Percentiles rank a stretch among this genome's conserved stretches.
Conservation (phyloP, 2,888 invertebrate genomes). For the Ichneumon xanthorius region DNA sequence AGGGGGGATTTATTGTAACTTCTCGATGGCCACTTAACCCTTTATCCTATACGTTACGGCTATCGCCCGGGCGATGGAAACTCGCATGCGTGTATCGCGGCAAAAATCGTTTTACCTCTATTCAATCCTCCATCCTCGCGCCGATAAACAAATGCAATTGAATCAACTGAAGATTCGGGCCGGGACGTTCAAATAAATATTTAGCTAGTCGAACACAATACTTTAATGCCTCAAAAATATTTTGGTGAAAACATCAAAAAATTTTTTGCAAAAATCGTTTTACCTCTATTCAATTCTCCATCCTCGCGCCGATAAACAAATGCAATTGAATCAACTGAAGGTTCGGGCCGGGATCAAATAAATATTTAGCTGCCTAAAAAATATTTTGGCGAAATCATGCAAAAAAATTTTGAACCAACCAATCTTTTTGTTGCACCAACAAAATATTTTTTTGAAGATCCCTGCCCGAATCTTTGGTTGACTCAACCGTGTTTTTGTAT, state of each 20-base stretch:
- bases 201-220: too few relatives aligned
- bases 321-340: too few relatives aligned
- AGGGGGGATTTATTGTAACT: slow-evolving; percentile 52
- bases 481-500: background rate
- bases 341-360: too few relatives aligned
- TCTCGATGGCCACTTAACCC: slow-evolving; percentile 60
- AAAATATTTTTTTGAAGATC: too few relatives aligned
- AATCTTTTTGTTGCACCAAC: too few relatives aligned
- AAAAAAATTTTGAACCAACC: too few relatives aligned
- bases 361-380: too few relatives aligned
- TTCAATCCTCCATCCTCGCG: background rate
- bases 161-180: too few relatives aligned
- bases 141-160: too few relatives aligned
- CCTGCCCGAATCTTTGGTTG: too few relatives aligned
- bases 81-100: background rate
- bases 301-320: background rate
- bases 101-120: slow-evolving; percentile 8
- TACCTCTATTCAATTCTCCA: background rate
- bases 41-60: slow-evolving; percentile 24
- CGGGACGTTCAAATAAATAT: too few relatives aligned
- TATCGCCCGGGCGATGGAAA: slow-evolving; percentile 2
- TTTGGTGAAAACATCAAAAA: too few relatives aligned
- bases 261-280: background rate
- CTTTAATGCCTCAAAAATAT: background rate
- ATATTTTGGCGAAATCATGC: background rate